Conservation (phyloP, 2,797 vertebrate species). For the Triplophysa yarkandensis region DNA sequence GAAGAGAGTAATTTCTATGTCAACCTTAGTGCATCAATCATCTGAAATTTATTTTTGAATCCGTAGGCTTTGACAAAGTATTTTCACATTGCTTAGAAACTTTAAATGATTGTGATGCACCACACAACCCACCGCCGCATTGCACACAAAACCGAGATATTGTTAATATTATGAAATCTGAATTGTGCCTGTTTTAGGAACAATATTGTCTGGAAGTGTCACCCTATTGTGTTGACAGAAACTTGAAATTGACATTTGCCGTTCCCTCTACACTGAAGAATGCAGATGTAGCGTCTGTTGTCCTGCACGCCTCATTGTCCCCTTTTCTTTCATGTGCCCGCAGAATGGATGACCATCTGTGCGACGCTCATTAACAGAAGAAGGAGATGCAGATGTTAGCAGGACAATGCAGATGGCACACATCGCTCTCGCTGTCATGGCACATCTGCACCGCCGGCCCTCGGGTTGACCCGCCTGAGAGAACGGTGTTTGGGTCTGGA, state of each 20-base stretch:
- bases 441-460: conserved; percentile 65
- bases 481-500: conserved; percentile 65
- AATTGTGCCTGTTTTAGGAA: not conserved
- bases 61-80: not conserved
- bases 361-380: conserved; percentile 30
- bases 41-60: conserved; percentile 1
- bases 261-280: conserved; percentile 15
- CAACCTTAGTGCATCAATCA: conserved; percentile 12
- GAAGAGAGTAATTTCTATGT: conserved; percentile 19
- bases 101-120: not conserved
- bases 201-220: not conserved
- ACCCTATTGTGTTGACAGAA: conserved; percentile 31
- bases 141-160: not conserved
- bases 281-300: conserved; percentile 33
- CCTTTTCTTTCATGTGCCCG: conserved; percentile 57
- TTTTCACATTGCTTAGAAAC: not conserved
- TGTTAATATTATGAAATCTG: not conserved
- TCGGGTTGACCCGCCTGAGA: conserved; percentile 55
- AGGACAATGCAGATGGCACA: conserved; percentile 58
- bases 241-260: conserved; percentile 22
- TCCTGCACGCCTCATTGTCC: conserved; percentile 50
- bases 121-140: not conserved
- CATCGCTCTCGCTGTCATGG: conserved; percentile 64
- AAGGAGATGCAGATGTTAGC: conserved; percentile 59
- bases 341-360: conserved; percentile 60